Conservation (phyloP, 2,797 vertebrate genomes). For the Catamblyrhynchus diadema region DNA sequence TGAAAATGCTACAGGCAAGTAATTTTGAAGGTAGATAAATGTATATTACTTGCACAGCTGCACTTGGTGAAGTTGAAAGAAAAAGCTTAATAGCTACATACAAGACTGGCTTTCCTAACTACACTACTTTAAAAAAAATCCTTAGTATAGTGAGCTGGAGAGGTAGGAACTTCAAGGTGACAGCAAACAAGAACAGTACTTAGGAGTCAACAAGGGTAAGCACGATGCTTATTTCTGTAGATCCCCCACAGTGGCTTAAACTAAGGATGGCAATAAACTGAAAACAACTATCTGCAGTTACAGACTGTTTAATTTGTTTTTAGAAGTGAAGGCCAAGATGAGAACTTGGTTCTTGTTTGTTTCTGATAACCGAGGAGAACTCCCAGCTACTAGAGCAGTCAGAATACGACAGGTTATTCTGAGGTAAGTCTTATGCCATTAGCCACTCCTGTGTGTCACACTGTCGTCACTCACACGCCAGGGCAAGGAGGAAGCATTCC, state of each 20-base stretch:
- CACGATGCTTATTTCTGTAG: background rate
- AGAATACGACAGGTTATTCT: rapidly evolving
- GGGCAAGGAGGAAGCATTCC: background rate
- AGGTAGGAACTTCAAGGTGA: background rate
- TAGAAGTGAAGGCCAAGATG: background rate
- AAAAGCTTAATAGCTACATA: background rate
- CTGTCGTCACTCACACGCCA: rapidly evolving
- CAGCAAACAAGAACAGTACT: background rate
- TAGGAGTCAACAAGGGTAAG: background rate
- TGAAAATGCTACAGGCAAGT: background rate
- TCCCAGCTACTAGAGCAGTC: background rate
- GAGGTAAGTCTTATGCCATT: background rate
- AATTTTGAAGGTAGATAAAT: background rate
- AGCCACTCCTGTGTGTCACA: background rate
- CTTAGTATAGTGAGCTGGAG: background rate
- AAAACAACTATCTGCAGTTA: background rate
- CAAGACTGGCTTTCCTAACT: background rate
- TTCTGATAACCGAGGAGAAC: background rate
- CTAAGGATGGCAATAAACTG: background rate
- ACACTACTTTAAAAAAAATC: background rate
- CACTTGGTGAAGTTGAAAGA: background rate
- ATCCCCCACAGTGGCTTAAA: background rate
- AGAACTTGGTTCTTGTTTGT: background rate
- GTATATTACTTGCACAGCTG: background rate
- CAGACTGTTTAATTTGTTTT: background rate